Evolutionary conservation across 2,888 invertebrate genomes (phyloP), one percentile per base, ranked within the genome.

Genomic region (Bruchidius siliquastri): DNA sequence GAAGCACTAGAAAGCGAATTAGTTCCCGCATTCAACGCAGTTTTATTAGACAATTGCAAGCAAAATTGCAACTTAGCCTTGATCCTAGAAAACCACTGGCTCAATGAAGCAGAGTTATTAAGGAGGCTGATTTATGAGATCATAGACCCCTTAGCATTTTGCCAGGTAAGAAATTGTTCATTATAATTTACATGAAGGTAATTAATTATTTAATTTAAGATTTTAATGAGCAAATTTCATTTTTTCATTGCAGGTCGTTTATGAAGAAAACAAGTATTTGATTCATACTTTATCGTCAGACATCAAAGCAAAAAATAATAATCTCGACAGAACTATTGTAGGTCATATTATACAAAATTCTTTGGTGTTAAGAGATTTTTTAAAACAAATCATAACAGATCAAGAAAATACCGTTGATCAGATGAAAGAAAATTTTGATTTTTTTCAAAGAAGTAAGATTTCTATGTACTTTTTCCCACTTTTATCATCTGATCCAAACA

Each of bases 131-230:
- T 93, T 67, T 91, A 91, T 84, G 84, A 90, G 70, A 91, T 93
- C 74, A 91, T 93, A 4, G 92, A 93, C 83, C 91, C 93, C 0
- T 88, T 89, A 72, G 92, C 92, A 30, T 92, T 92, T 84, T 89
- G 90, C 79, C 90, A 92, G 86, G 92, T 92, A 84, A 73, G 68
- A 68, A 1, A 68, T 21, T 67, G 3, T 67, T 2, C 3, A 49
- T 2, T 49, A 22, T 22, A 8, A n/a, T 20, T 26, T 71, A 70
- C 22, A 67, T n/a, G 3, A 21, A 21, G 20, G n/a, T n/a, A n/a
- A n/a, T n/a, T n/a, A n/a, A n/a, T n/a, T n/a, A n/a, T n/a, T n/a
- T n/a, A n/a, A n/a, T n/a, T n/a, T n/a, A n/a, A n/a, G n/a, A n/a
- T n/a, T n/a, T n/a, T n/a, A n/a, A n/a, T n/a, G n/a, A n/a, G n/a